Conservation (phyloP, 2,113 vertebrate genomes). For the Cavia aperea region DNA sequence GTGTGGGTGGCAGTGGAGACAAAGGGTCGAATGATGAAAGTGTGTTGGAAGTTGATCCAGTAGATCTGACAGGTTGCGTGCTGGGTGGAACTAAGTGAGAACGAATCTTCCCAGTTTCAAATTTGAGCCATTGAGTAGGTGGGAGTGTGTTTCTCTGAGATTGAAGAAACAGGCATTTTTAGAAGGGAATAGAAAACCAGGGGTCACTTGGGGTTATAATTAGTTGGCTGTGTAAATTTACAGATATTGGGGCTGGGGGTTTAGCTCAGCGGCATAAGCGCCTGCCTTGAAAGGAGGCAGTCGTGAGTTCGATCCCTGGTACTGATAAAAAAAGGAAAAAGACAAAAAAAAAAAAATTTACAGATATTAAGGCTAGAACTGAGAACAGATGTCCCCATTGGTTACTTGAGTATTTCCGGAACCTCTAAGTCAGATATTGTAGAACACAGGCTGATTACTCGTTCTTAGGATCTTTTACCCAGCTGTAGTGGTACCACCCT, state of each 20-base stretch:
- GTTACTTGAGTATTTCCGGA: neutral
- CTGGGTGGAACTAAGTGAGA: neutral
- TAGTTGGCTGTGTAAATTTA: neutral
- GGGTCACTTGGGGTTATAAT: neutral
- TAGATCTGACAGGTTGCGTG: neutral
- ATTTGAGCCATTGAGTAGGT: neutral
- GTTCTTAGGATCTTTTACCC: neutral
- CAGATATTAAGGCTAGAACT: neutral
- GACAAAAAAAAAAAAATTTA: neutral
- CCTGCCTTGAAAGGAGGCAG: too few species aligned
- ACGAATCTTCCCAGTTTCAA: neutral
- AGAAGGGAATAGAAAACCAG: neutral
- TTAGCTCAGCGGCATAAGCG: too few species aligned
- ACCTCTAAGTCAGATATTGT: neutral
- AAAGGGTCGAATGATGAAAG: neutral
- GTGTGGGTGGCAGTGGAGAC: neutral
- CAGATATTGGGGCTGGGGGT: neutral
- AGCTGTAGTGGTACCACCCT: neutral
- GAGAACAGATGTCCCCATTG: neutral
- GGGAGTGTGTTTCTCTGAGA: neutral
- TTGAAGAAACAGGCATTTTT: neutral
- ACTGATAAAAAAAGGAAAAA: too few species aligned
- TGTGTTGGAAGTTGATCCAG: neutral
- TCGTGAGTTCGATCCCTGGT: too few species aligned
- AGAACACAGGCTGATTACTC: neutral